A percentile compares a stretch with the other conserved stretches of the same genome.
Evolutionary conservation across 2,113 vertebrate species (phyloP).

Genomic region (Gopherus flavomarginatus): DNA sequence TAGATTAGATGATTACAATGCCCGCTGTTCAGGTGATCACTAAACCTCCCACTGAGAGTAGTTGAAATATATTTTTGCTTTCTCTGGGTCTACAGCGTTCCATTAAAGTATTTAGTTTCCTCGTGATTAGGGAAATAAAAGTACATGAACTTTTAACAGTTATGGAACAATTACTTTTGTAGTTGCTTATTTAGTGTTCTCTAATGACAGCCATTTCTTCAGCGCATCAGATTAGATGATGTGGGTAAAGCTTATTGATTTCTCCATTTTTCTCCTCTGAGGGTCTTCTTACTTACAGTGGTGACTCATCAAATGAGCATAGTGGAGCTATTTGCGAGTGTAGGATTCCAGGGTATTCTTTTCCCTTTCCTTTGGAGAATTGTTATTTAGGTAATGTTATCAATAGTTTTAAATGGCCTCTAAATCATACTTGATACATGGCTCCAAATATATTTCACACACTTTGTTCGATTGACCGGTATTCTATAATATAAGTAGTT

Average conservation of each 20-base stretch:
- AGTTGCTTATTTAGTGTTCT: constrained; percentile 39
- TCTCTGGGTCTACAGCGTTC: background rate
- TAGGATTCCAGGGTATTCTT: background rate
- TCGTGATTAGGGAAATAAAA: background rate
- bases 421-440: background rate
- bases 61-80: background rate
- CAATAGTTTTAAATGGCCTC: constrained; percentile 1
- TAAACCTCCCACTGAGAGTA: background rate
- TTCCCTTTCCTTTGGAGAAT: constrained; percentile 2
- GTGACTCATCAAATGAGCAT: constrained; percentile 27
- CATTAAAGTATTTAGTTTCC: background rate
- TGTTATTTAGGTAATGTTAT: constrained; percentile 8
- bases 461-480: background rate
- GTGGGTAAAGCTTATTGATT: background rate
- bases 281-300: background rate
- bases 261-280: constrained; percentile 6
- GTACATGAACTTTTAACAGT: background rate
- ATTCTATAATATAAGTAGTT: background rate
- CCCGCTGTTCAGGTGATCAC: background rate
- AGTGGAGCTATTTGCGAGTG: background rate
- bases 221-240: background rate
- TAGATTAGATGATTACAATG: background rate
- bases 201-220: background rate
- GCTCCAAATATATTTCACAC: background rate
- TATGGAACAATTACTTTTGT: background rate